These are phyloP conservation scores for Recurvirostra avosetta DNA, from an alignment of 2,113 vertebrate species.

Conservation along the genomic window DNA sequence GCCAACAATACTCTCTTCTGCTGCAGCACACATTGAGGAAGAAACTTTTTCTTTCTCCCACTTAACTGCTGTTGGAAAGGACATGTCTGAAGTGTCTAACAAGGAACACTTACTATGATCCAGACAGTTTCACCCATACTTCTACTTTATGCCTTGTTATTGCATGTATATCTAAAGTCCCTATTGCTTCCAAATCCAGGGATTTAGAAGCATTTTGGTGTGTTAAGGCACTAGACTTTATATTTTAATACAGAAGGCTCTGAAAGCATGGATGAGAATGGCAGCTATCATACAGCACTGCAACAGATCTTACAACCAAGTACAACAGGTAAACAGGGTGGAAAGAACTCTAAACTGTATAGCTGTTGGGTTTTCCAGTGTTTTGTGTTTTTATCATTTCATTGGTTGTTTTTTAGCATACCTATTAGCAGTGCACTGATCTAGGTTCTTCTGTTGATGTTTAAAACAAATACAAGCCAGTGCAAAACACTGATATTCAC, in stretches of 20 bases:
- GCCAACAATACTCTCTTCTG: constrained; percentile 69
- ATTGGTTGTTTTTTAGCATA: neutral
- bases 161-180: neutral
- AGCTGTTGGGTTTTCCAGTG: neutral
- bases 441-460: neutral
- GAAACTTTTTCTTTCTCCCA: constrained; percentile 72
- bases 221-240: neutral
- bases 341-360: neutral
- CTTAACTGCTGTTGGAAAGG: neutral
- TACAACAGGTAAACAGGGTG: neutral
- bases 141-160: neutral
- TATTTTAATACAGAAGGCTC: neutral
- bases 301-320: neutral
- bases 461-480: neutral
- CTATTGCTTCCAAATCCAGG: neutral
- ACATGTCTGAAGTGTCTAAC: neutral
- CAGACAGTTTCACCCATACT: neutral
- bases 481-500: neutral
- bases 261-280: neutral
- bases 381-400: neutral
- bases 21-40: constrained; percentile 88
- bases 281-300: neutral
- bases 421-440: neutral
- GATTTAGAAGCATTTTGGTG: neutral
- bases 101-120: neutral